phyloP scores from a whole-genome alignment of 2,888 invertebrate genomes.

The Ophonus ardosiacus region DNA sequence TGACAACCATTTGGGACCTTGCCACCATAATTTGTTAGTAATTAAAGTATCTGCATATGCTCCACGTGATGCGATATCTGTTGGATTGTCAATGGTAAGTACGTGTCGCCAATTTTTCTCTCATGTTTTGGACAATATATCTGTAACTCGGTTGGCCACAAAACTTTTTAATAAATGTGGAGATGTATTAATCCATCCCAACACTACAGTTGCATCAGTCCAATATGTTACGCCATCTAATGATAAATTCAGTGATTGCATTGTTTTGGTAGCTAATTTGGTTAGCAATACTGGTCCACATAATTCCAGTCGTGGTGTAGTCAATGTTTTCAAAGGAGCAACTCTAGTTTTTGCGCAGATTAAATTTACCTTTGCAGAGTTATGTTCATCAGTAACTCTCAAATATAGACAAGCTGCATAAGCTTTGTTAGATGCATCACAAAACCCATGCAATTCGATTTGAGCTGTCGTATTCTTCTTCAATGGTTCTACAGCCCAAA shows the following conservation, averaged over 20 bases:
- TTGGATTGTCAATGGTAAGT: constrained; percentile 61
- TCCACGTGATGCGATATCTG: constrained; percentile 64
- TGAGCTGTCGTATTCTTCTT: no score
- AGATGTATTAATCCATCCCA: constrained; percentile 68
- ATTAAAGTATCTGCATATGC: not conserved
- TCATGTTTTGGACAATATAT: constrained; percentile 60
- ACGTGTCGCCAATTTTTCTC: constrained; percentile 62
- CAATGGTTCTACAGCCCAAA: no score
- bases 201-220: constrained; percentile 69
- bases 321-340: constrained; percentile 63
- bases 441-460: constrained; percentile 67
- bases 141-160: constrained; percentile 66
- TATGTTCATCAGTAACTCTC: not conserved
- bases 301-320: constrained; percentile 69
- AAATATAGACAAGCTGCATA: constrained; percentile 62
- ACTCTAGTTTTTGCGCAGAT: constrained; percentile 63
- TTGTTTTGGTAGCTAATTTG: constrained; percentile 53
- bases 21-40: not conserved
- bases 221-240: constrained; percentile 61
- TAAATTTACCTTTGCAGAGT: not conserved
- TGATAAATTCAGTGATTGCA: constrained; percentile 51
- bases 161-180: constrained; percentile 64
- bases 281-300: constrained; percentile 68
- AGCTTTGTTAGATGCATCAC: constrained; percentile 68
- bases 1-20: not conserved